Conservation (phyloP, 2,797 vertebrate genomes). For the Natrix natrix region DNA sequence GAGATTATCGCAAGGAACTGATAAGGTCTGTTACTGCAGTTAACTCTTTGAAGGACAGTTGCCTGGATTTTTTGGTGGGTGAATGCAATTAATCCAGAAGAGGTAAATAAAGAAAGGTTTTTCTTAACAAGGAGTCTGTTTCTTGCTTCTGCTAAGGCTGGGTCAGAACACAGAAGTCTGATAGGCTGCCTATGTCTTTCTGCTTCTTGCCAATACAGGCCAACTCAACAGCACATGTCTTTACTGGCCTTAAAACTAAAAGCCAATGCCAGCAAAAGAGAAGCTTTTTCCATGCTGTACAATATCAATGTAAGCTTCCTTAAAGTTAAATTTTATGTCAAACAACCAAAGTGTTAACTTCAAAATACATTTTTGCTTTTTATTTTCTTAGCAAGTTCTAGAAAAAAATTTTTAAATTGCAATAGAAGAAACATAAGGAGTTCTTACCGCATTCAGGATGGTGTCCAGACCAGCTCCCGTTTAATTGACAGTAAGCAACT, state of each 20-base stretch:
- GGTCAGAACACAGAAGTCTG: background rate
- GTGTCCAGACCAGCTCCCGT: slow-evolving; percentile 74
- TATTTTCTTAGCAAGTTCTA: background rate
- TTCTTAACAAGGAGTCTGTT: too few relatives aligned
- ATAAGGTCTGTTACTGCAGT: too few relatives aligned
- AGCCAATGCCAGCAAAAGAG: background rate
- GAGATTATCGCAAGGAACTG: too few relatives aligned
- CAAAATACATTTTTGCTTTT: slow-evolving; percentile 13
- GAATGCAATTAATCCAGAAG: too few relatives aligned
- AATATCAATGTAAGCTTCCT: background rate
- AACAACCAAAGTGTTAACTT: slow-evolving; percentile 3
- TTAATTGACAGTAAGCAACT: slow-evolving; percentile 78
- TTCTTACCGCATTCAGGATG: slow-evolving; percentile 84
- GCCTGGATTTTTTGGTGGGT: too few relatives aligned
- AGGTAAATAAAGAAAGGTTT: too few relatives aligned
- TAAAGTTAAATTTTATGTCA: background rate
- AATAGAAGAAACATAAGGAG: slow-evolving; percentile 53
- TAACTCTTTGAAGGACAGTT: too few relatives aligned
- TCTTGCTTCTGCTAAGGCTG: too few relatives aligned
- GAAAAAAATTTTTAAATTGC: slow-evolving; percentile 16
- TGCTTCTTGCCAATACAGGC: background rate
- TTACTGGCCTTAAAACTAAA: background rate
- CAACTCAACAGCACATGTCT: background rate
- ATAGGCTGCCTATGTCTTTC: background rate
- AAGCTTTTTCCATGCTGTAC: background rate